Percentiles rank a stretch among this genome's conserved stretches.
These are phyloP conservation scores for Stratiolaelaps scimitus DNA, from an alignment of 1,140 invertebrate genomes.

Conservation along the genomic window DNA sequence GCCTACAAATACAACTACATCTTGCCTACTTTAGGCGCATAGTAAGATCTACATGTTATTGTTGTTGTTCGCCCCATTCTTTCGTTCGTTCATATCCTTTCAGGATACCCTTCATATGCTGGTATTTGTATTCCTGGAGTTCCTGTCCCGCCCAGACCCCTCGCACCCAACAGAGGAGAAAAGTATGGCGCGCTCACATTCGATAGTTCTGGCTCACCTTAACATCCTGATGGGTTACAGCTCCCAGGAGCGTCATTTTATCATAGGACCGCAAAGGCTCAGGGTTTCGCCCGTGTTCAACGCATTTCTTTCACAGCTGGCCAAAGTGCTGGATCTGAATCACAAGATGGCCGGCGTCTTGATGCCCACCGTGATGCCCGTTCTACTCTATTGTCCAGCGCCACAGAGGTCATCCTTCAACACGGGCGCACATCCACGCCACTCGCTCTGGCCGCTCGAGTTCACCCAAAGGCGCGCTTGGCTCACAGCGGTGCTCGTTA, in stretches of 20 bases:
- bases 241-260: conserved; percentile 72
- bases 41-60: no score
- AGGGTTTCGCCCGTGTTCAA: conserved; percentile 86
- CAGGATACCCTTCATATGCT: conserved; percentile 27
- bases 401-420: conserved; percentile 46
- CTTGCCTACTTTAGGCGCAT: no score
- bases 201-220: conserved; percentile 77
- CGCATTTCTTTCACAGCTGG: conserved; percentile 62
- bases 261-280: conserved; percentile 70
- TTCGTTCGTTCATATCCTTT: no score
- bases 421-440: conserved; percentile 48
- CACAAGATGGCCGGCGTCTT: conserved; percentile 75
- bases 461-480: conserved; percentile 70
- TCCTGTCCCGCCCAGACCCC: conserved; percentile 43
- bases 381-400: conserved; percentile 76
- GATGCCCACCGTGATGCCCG: conserved; percentile 64
- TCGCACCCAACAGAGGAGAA: conserved; percentile 76
- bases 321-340: conserved; percentile 66
- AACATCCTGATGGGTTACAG: conserved; percentile 88
- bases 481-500: conserved; percentile 81
- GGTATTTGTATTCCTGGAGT: conserved; percentile 36
- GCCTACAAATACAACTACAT: no score
- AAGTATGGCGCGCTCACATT: conserved; percentile 54
- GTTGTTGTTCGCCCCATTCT: no score
- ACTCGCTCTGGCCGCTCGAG: conserved; percentile 76